A percentile compares a stretch with the other conserved stretches of the same genome.
phyloP scores from a whole-genome alignment of 2,113 vertebrate genomes.

The Pterophyllum scalare region DNA sequence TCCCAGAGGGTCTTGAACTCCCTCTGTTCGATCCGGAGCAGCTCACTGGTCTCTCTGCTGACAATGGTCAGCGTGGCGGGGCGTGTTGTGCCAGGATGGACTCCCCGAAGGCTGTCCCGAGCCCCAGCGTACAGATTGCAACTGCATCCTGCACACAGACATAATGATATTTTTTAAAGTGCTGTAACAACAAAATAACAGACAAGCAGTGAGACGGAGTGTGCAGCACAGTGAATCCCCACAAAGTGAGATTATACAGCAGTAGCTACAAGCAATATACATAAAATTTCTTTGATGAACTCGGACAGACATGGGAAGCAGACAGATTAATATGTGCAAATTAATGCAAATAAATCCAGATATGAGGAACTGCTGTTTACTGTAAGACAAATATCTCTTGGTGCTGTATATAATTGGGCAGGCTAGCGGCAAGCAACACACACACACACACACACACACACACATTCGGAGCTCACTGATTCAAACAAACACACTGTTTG shows the following conservation, averaged over 20 bases:
- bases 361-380: slow-evolving; percentile 9
- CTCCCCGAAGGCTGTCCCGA: slow-evolving; percentile 97
- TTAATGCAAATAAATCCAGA: slow-evolving; percentile 54
- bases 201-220: not conserved
- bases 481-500: slow-evolving; percentile 29
- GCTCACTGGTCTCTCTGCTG: slow-evolving; percentile 93
- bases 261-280: not conserved
- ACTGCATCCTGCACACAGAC: slow-evolving; percentile 90
- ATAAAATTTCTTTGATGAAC: not conserved
- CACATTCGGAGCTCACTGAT: not conserved
- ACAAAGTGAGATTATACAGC: not conserved
- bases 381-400: slow-evolving; percentile 31
- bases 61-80: slow-evolving; percentile 97
- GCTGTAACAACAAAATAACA: not conserved
- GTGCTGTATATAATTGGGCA: slow-evolving; percentile 37
- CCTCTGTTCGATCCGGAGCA: slow-evolving; percentile 96
- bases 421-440: not conserved
- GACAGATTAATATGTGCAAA: slow-evolving; percentile 31
- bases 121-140: slow-evolving; percentile 94
- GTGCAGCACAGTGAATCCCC: not conserved
- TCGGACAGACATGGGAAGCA: slow-evolving; percentile 3
- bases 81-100: slow-evolving; percentile 98
- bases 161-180: not conserved
- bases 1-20: slow-evolving; percentile 99
- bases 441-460: not conserved